Evolutionary conservation across 37 sponge, comb jelly and placozoan genomes (phyloP).

Genomic region (Corticium candelabrum): DNA sequence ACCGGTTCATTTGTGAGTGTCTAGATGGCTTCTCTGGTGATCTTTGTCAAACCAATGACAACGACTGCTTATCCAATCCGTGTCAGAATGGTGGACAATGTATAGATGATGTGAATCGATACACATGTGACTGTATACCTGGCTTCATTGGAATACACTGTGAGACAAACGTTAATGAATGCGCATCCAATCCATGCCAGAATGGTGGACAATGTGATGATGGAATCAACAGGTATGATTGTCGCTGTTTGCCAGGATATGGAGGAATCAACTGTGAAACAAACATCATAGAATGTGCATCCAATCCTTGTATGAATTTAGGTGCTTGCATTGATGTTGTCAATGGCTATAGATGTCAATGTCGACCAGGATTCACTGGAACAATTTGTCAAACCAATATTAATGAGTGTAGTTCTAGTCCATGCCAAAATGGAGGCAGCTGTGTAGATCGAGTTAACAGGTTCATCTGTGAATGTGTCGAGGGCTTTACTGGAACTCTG

Average conservation of each 20-base stretch:
- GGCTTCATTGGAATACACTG: neutral
- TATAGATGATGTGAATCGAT: neutral
- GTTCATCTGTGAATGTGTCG: neutral
- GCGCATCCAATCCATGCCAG: neutral
- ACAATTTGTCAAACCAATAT: neutral
- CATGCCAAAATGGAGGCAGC: neutral
- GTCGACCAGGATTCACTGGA: neutral
- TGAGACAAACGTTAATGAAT: neutral
- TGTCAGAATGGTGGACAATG: neutral
- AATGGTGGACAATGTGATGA: neutral
- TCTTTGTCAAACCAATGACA: neutral
- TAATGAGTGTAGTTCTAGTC: slow-evolving; percentile 9
- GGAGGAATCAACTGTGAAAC: neutral
- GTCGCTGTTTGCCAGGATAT: neutral
- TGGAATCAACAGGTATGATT: neutral
- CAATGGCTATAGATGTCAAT: neutral
- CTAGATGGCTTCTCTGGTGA: neutral
- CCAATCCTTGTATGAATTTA: neutral
- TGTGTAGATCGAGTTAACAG: neutral
- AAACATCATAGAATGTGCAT: neutral
- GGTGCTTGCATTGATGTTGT: neutral
- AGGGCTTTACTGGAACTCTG: neutral
- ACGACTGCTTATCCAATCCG: neutral
- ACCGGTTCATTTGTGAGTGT: neutral
- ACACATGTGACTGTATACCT: neutral